Conservation (phyloP, 2,888 invertebrate species). For the Hemicrepidius hirtus region DNA sequence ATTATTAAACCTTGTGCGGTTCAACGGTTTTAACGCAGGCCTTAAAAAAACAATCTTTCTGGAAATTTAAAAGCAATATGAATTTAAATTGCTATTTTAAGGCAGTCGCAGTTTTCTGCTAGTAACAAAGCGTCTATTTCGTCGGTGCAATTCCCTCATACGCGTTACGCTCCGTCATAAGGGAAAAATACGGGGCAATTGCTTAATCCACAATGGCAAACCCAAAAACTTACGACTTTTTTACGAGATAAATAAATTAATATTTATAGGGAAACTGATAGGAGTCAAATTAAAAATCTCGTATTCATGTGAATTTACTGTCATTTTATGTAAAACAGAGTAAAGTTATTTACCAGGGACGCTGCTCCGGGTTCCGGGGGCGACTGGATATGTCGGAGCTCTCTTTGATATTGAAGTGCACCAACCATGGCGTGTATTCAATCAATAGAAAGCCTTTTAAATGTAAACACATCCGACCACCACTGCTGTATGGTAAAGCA, state of each 20-base stretch:
- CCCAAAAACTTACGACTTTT: conserved; percentile 40
- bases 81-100: conserved; percentile 40
- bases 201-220: conserved; percentile 28
- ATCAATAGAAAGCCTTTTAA: conserved; percentile 45
- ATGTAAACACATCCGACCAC: conserved; percentile 41
- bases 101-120: conserved; percentile 31
- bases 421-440: conserved; percentile 40
- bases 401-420: conserved; percentile 48
- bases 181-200: conserved; percentile 29
- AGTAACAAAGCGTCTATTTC: conserved; percentile 21
- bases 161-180: conserved; percentile 26
- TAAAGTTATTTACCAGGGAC: conserved; percentile 37
- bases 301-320: conserved; percentile 45
- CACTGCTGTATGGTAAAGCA: conserved; percentile 31
- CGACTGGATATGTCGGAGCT: conserved; percentile 35
- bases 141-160: conserved; percentile 21
- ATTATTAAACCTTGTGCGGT: conserved; percentile 17
- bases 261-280: conserved; percentile 48
- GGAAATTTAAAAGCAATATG: conserved; percentile 41
- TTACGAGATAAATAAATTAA: conserved; percentile 46
- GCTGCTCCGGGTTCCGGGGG: conserved; percentile 21
- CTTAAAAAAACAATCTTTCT: conserved; percentile 32
- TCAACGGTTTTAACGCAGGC: conserved; percentile 16
- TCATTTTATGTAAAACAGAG: conserved; percentile 48
- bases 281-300: conserved; percentile 44